Percentiles rank a stretch among this genome's conserved stretches.
phyloP scores from a whole-genome alignment of 2,113 vertebrate genomes.

The Danionella cerebrum region DNA sequence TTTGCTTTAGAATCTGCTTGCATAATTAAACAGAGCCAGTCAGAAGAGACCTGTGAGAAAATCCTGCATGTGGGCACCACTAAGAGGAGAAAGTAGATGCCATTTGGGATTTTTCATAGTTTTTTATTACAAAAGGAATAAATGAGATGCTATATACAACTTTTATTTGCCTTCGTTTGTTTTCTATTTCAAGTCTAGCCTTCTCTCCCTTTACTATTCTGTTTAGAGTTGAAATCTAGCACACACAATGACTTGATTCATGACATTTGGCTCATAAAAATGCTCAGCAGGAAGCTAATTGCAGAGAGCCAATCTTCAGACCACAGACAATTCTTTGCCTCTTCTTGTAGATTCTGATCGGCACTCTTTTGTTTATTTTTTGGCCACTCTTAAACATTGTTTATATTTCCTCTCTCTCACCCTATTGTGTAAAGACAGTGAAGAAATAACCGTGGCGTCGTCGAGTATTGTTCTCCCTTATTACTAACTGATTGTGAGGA shows the following conservation, averaged over 20 bases:
- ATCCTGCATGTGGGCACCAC: neutral
- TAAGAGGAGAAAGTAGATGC: neutral
- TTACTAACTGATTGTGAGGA: too few relatives aligned
- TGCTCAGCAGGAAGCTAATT: conserved; percentile 33
- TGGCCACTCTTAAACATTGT: neutral
- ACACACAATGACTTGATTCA: conserved; percentile 43
- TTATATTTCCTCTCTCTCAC: neutral
- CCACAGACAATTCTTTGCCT: conserved; percentile 14
- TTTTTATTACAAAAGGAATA: neutral
- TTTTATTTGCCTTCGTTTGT: neutral
- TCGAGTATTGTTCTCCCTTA: too few relatives aligned
- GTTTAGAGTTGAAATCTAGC: conserved; percentile 38
- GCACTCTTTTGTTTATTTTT: conserved; percentile 20
- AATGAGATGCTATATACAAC: neutral
- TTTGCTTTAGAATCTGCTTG: neutral
- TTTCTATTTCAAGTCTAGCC: conserved; percentile 11
- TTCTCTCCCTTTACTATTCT: conserved; percentile 30
- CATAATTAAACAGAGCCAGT: neutral
- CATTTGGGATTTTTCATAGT: neutral
- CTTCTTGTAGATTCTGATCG: neutral
- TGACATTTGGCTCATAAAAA: conserved; percentile 40
- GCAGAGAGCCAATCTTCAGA: conserved; percentile 40
- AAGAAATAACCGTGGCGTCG: too few relatives aligned
- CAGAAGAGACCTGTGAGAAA: neutral
- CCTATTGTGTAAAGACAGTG: too few relatives aligned